These are phyloP conservation scores for Ophion costatus DNA, from an alignment of 2,888 invertebrate species.

Conservation along the genomic window DNA sequence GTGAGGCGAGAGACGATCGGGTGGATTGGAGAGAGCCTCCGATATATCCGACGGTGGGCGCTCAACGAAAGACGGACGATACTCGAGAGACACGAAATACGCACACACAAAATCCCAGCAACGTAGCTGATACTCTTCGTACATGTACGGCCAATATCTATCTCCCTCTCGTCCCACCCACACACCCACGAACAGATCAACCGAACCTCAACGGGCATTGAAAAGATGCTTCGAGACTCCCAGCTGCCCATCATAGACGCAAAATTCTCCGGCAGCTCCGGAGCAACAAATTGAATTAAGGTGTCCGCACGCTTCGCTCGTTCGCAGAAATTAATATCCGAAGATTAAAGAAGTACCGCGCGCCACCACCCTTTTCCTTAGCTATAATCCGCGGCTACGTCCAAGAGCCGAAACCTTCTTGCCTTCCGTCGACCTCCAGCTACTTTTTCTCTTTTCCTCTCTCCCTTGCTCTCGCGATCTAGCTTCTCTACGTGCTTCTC, in stretches of 20 bases:
- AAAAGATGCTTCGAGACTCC: neutral
- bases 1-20: constrained; percentile 38
- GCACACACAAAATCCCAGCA: neutral
- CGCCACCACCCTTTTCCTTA: constrained; percentile 39
- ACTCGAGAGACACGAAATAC: constrained; percentile 44
- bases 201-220: neutral
- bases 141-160: neutral
- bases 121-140: neutral
- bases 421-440: constrained; percentile 30
- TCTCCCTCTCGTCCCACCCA: neutral
- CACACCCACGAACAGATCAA: neutral
- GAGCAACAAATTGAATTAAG: constrained; percentile 75
- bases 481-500: constrained; percentile 45
- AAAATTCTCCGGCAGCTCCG: neutral
- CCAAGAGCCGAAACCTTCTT: constrained; percentile 23
- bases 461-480: constrained; percentile 14
- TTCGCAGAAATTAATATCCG: constrained; percentile 77
- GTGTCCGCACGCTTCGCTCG: constrained; percentile 69
- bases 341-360: constrained; percentile 76
- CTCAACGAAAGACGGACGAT: constrained; percentile 40
- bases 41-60: constrained; percentile 21
- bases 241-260: neutral
- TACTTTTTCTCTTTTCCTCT: constrained; percentile 49
- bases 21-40: constrained; percentile 49
- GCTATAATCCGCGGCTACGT: constrained; percentile 27